Conservation (phyloP, 1,140 invertebrate genomes). For the Atta cephalotes region DNA sequence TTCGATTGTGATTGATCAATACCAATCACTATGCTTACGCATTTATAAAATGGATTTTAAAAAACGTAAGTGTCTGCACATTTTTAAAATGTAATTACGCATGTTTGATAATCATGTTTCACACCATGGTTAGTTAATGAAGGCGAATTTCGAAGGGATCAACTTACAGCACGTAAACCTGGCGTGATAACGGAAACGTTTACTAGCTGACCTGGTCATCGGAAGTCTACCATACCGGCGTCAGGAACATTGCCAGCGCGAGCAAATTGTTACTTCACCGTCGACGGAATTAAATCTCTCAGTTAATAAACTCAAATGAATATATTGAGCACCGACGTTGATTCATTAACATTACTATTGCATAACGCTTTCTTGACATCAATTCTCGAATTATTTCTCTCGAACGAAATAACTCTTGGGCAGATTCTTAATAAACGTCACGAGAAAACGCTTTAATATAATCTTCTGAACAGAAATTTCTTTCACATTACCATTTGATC, state of each 20-base stretch:
- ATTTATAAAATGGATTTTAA: not conserved
- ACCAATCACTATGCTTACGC: no score
- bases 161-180: conserved; percentile 71
- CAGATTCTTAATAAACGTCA: conserved; percentile 12
- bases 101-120: conserved; percentile 5
- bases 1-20: no score
- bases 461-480: not conserved
- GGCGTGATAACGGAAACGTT: conserved; percentile 72
- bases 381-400: conserved; percentile 26
- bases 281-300: conserved; percentile 56
- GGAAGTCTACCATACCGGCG: conserved; percentile 64
- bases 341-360: not conserved
- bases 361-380: not conserved
- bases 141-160: conserved; percentile 60
- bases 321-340: not conserved
- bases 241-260: conserved; percentile 70
- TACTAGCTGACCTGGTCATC: conserved; percentile 69
- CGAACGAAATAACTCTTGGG: not conserved
- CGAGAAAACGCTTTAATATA: conserved; percentile 13
- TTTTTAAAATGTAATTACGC: conserved; percentile 20
- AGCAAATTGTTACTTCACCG: conserved; percentile 72
- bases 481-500: conserved; percentile 14
- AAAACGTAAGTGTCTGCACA: not conserved
- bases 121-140: not conserved
- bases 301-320: conserved; percentile 32